A percentile compares a stretch with the other conserved stretches of the same genome.
phyloP scores from a whole-genome alignment of 2,113 vertebrate species.

The Piliocolobus tephrosceles region DNA sequence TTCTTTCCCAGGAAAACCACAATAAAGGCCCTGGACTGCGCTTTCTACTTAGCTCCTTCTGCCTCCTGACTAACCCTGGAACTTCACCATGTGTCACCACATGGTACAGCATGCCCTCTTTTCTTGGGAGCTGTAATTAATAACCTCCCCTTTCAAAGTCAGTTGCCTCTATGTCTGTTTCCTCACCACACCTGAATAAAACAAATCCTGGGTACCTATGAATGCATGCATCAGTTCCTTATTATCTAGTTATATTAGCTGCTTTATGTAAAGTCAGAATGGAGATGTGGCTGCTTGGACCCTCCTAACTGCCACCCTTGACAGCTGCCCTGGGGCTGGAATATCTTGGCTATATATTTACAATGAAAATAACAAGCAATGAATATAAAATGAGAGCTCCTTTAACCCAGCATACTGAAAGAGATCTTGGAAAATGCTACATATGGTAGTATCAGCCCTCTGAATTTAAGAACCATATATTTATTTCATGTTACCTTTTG shows the following conservation, averaged over 20 bases:
- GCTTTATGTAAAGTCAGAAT: background rate
- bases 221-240: background rate
- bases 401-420: background rate
- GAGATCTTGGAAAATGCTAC: background rate
- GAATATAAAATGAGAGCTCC: background rate
- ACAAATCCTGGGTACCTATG: background rate
- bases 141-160: background rate
- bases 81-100: too few relatives aligned
- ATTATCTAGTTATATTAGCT: background rate
- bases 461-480: background rate
- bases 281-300: background rate
- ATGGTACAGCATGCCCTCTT: background rate
- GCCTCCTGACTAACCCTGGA: too few relatives aligned
- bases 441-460: background rate
- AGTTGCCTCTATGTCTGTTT: background rate
- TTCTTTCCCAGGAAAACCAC: background rate
- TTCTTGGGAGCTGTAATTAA: background rate
- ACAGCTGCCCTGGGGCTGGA: background rate
- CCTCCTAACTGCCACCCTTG: background rate
- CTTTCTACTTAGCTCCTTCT: background rate
- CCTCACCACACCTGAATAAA: background rate
- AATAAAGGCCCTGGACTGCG: fast-evolving
- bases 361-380: background rate
- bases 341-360: background rate
- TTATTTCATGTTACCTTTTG: slow-evolving; percentile 22